Base-by-base conservation (phyloP, 2,797 vertebrate genomes). In the Acanthiza pusilla region DNA sequence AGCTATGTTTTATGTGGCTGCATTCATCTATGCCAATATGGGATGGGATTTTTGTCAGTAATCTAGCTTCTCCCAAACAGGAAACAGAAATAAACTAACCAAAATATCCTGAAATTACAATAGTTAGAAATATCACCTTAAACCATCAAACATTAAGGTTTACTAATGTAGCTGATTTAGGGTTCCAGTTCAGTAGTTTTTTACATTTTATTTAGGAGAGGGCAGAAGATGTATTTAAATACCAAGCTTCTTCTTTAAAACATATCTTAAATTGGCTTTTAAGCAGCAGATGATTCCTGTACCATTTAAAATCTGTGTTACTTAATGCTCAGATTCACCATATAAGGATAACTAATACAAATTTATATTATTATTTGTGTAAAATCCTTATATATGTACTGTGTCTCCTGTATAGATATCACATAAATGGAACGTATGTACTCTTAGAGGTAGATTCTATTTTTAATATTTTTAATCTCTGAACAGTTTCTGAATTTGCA, bases 401-500 rank as follows among this genome's bases (percentile, higher is more conserved):
- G 30, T 81, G 26, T 55, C n/a, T 84, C 43, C 85, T 93, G 29
- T 66, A 51, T 58, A 91, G 20, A 21, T n/a, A 36, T 16, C 17
- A 34, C 16, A 29, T 48, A 23, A 84, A 68, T 57, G 26, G 3
- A 9, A 29, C 26, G 5, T 3, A 21, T 13, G 11, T 23, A 16
- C 8, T 55, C 63, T 57, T 73, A 51, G 7, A 86, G 2, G 3
- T 36, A 54, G 43, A 62, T 45, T 36, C 20, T 63, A 14, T 57
- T 82, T 87, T 68, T 22, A 74, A 63, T 61, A 90, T 45, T 94
- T 91, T 91, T 85, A 67, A 60, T 57, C 60, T 91, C 61, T 84
- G 75, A 94, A 65, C 55, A 90, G 67, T 80, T 89, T 86, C 50
- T 86, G 77, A 95, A 91, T 95, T 94, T 95, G 95, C 88, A 94